Percentiles rank a stretch among this genome's conserved stretches.
Evolutionary conservation across 2,888 invertebrate genomes (phyloP).

Genomic region (Junonia oenone): DNA sequence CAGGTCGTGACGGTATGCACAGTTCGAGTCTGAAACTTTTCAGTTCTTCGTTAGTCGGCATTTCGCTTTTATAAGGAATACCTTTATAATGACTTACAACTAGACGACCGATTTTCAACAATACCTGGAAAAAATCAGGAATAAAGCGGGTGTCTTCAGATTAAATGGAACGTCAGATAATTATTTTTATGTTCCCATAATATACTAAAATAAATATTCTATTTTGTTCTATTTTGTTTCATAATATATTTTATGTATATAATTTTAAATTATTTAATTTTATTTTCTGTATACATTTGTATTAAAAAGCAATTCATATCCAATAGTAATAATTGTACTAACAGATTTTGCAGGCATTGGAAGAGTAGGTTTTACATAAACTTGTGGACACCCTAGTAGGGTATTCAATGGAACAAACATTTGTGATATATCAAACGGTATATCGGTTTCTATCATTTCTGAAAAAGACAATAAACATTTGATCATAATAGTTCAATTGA

Average conservation of each 20-base stretch:
- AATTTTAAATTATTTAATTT: no score
- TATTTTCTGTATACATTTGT: no score
- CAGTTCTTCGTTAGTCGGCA: conserved; percentile 53
- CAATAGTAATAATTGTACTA: no score
- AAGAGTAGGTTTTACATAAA: conserved; percentile 58
- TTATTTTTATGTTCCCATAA: no score
- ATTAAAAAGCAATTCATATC: no score
- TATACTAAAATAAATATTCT: no score
- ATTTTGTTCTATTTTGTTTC: no score
- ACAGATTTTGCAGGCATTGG: conserved; percentile 57
- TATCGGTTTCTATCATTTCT: conserved; percentile 45
- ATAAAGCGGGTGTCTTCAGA: no score
- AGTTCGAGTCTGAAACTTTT: conserved; percentile 55
- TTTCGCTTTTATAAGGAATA: conserved; percentile 38
- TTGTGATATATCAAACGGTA: conserved; percentile 54
- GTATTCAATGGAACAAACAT: conserved; percentile 55
- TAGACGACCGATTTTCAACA: conserved; percentile 54
- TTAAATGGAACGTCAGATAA: no score
- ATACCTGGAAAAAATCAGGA: no score
- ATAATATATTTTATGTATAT: no score
- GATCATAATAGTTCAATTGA: conserved; percentile 32
- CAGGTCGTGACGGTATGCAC: conserved; percentile 42
- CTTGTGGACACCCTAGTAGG: conserved; percentile 54
- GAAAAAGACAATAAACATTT: conserved; percentile 8
- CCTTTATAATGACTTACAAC: conserved; percentile 36